phyloP scores from a whole-genome alignment of 2,797 vertebrate genomes.

The Coregonus suidteri region DNA sequence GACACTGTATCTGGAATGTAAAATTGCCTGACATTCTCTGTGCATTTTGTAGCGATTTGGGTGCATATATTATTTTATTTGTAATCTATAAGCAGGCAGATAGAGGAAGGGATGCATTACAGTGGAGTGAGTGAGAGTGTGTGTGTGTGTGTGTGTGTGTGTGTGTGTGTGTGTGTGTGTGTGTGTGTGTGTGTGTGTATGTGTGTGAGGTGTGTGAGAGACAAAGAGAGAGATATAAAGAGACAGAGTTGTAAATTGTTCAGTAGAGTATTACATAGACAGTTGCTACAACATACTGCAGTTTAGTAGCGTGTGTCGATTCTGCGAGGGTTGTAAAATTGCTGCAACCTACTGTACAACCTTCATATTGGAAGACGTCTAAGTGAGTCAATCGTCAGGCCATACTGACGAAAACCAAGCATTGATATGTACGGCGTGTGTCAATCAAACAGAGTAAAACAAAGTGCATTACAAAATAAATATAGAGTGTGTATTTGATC shows the following conservation, averaged over 20 bases:
- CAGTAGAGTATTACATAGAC: slow-evolving; percentile 24
- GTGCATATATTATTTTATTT: slow-evolving; percentile 65
- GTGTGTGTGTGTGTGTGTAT: background rate
- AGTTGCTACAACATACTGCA: slow-evolving; percentile 71
- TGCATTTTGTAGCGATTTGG: slow-evolving; percentile 62
- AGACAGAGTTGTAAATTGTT: slow-evolving; percentile 10
- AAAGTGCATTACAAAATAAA: slow-evolving; percentile 75
- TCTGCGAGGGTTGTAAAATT: slow-evolving; percentile 53
- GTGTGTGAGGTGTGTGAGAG: background rate
- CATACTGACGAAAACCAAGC: slow-evolving; percentile 37
- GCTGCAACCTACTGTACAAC: slow-evolving; percentile 50
- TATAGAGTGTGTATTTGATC: slow-evolving; percentile 67
- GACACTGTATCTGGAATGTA: slow-evolving; percentile 61
- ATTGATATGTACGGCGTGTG: slow-evolving; percentile 5
- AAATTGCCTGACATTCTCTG: slow-evolving; percentile 69
- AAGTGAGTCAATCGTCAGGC: slow-evolving; percentile 44
- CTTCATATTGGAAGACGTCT: slow-evolving; percentile 57
- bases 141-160: background rate
- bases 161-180: background rate
- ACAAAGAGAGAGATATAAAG: slow-evolving; percentile 17
- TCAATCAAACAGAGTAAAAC: slow-evolving; percentile 56
- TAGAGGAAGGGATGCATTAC: slow-evolving; percentile 47
- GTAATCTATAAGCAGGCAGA: slow-evolving; percentile 51
- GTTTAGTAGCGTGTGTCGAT: slow-evolving; percentile 38
- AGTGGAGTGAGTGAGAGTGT: slow-evolving; percentile 13